These are phyloP conservation scores for Caenorhabditis sp. DNA, from an alignment of 2,888 invertebrate genomes.

Conservation along the genomic window DNA sequence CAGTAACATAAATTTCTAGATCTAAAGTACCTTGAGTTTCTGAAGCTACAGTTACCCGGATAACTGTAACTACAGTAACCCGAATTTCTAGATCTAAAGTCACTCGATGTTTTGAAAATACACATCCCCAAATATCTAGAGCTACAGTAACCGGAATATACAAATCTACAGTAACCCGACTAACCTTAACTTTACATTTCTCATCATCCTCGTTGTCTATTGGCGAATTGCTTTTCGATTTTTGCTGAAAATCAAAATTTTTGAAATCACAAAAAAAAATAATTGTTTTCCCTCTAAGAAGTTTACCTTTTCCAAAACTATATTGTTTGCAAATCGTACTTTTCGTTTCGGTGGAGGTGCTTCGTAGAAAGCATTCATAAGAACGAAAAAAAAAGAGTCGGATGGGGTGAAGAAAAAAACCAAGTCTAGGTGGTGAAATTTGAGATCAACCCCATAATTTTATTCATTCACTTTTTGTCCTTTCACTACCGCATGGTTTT, in stretches of 20 bases:
- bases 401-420: background rate
- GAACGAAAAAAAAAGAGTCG: background rate
- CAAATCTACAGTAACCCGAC: background rate
- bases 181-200: slow-evolving; percentile 18
- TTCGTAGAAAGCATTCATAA: slow-evolving; percentile 1
- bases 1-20: too few species aligned
- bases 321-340: background rate
- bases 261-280: background rate
- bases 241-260: slow-evolving; percentile 2
- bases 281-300: background rate
- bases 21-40: too few species aligned
- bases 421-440: background rate
- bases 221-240: background rate
- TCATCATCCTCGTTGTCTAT: slow-evolving; percentile 31
- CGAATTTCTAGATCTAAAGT: too few species aligned
- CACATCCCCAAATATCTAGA: too few species aligned
- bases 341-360: background rate
- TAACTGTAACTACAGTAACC: too few species aligned
- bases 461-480: too few species aligned
- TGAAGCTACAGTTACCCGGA: too few species aligned
- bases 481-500: too few species aligned
- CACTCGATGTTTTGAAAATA: too few species aligned
- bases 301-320: background rate
- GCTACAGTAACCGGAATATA: too few species aligned
- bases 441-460: too few species aligned